Base-by-base conservation (phyloP, 2,113 vertebrate species). In the Corythornis madagascariensis region DNA sequence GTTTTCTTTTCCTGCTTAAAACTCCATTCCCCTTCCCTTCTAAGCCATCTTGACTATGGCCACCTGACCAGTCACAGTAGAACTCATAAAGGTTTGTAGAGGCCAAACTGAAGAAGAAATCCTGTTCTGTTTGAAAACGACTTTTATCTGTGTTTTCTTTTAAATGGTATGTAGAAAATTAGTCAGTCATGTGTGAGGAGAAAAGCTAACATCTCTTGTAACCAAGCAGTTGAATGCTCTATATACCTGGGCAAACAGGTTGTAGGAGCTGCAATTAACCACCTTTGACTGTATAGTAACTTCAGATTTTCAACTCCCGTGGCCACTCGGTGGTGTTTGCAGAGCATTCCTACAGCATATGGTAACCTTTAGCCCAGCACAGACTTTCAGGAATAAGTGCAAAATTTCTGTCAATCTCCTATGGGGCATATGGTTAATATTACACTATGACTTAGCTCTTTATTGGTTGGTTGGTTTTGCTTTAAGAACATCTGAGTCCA, bases 211-310 rank as follows among this genome's bases (percentile, higher is more conserved):
- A 88, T 85, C 82, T n/a, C 48, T n/a, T 59, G 84, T 82, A 92
- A 73, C 91, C 71, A 78, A 90, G 94, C 73, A 93, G 71, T 40
- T 80, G 69, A 43, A 70, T 53, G 89, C 38, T 95, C 74, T 86
- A 47, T 94, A 83, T 82, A 83, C 80, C 56, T 74, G 77, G 78
- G 79, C 40, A 65, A 84, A 75, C 71, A 93, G 90, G 85, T 87
- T 95, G 84, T 74, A 90, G 95, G 90, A 93, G 83, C 78, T 78
- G 56, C 74, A 96, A 91, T 92, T 86, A 97, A 91, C 76, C 64
- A 64, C 31, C 50, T 90, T 74, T 81, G 90, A 53, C 89, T 79
- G n/a, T 64, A 65, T 1, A 80, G 74, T 91, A 89, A 90, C 90
- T 92, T 91, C 78, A 87, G 57, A 76, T 88, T 92, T 95, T 88